These are phyloP conservation scores for Illadopsis cleaveri DNA, from an alignment of 2,113 vertebrate genomes.

Conservation along the genomic window DNA sequence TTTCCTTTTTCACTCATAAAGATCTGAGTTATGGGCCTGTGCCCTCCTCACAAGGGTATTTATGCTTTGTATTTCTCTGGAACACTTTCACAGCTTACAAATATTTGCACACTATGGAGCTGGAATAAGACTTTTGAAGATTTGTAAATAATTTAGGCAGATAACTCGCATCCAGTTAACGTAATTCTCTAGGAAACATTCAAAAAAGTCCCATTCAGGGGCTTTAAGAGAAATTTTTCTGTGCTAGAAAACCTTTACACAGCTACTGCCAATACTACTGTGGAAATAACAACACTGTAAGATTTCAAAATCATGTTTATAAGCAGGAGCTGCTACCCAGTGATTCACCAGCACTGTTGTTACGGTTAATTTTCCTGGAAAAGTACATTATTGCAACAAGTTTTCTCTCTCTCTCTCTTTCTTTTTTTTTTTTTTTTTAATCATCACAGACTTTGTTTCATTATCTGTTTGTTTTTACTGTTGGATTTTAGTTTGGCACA, in stretches of 20 bases:
- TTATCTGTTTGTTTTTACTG: conserved; percentile 60
- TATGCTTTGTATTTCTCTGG: neutral
- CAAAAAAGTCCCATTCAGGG: neutral
- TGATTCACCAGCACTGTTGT: conserved; percentile 57
- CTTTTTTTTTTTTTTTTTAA: neutral
- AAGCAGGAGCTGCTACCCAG: neutral
- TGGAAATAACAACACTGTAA: neutral
- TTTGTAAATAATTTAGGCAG: neutral
- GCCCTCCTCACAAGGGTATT: neutral
- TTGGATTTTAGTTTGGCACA: conserved; percentile 16
- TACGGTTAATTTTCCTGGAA: conserved; percentile 52
- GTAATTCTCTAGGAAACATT: neutral
- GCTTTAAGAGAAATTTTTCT: neutral
- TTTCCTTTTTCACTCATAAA: neutral
- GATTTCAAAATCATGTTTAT: conserved; percentile 31
- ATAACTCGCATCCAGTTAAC: neutral
- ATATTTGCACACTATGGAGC: neutral
- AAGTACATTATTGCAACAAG: conserved; percentile 54
- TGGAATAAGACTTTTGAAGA: neutral
- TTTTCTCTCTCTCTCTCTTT: neutral
- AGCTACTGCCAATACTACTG: neutral
- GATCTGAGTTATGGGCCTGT: neutral
- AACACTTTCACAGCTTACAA: neutral
- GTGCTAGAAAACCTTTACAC: neutral
- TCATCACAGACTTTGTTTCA: conserved; percentile 37